Evolutionary conservation across 2,113 vertebrate species (phyloP), one percentile per base, ranked within the genome.

Genomic region (Brachyhypopomus gauderio): DNA sequence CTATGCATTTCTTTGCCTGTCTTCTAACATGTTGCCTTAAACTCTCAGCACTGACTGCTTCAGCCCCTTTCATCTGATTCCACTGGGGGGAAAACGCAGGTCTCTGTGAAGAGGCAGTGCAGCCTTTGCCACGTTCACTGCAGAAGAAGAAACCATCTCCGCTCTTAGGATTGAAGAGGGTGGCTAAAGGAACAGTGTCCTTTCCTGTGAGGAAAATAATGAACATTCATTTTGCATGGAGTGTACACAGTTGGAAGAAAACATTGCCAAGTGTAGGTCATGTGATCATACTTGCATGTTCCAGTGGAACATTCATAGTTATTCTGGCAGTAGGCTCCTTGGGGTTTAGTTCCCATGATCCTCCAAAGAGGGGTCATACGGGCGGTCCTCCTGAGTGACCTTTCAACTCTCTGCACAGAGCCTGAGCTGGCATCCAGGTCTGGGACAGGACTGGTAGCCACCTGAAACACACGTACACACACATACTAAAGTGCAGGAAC

Each of bases 311-410:
- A 94, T n/a, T 94, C 93, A 1, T 91, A 90, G 88, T 92, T 88
- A 82, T 92, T 89, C 62, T 92, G 89, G 84, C 93, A 94, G 85
- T 91, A 93, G 1, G 93, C 93, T 0, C 92, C 91, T 0, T 81
- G 85, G 0, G 93, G 93, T 87, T 94, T 94, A 20, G 89, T 94
- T 80, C 88, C 93, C 89, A 94, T 87, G 86, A 90, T 90, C 80
- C 93, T 90, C 93, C 93, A 94, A 83, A 94, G 89, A 0, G 93
- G 93, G 0, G 90, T 93, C 92, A 93, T 94, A 14, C 93, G 90
- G 5, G 90, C 89, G 0, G 27, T 77, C 63, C 93, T 85, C 64
- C 78, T 88, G 74, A 81, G 85, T 0, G 23, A 0, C 77, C 6
- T 56, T 82, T 76, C 34, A n/a, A 5, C 69, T 2, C 23, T 71